Conservation (phyloP, 2,113 vertebrate species). For the Scalopus aquaticus region DNA sequence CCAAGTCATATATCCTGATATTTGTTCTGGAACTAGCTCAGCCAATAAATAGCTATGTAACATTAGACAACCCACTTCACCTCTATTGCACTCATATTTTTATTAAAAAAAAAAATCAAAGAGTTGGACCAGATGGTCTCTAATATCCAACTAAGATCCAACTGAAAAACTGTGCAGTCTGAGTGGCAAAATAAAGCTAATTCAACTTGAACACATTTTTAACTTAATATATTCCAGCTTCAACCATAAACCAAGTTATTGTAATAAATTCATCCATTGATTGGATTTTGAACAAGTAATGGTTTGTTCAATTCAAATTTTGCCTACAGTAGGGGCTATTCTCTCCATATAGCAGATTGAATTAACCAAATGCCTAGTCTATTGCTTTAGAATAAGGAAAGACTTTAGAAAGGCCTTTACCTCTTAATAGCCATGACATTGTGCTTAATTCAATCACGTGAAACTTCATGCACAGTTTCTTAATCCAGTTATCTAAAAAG, state of each 20-base stretch:
- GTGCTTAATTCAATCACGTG: background rate
- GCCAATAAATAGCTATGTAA: background rate
- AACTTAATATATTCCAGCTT: conserved; percentile 35
- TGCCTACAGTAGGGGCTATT: background rate
- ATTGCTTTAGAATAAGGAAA: background rate
- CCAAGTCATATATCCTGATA: background rate
- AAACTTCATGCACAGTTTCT: background rate
- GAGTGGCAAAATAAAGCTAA: conserved; percentile 36
- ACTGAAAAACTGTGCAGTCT: conserved; percentile 14
- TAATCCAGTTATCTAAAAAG: conserved; percentile 5
- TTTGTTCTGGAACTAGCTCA: background rate
- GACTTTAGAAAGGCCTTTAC: background rate
- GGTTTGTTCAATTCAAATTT: conserved; percentile 22
- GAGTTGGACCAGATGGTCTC: background rate
- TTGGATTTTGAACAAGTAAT: conserved; percentile 40
- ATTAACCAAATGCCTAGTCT: conserved; percentile 35
- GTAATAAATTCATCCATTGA: conserved; percentile 16
- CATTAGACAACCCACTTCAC: background rate
- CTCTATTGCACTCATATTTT: background rate
- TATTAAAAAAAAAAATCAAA: background rate
- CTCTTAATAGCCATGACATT: background rate
- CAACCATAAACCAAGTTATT: conserved; percentile 36
- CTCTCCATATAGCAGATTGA: background rate
- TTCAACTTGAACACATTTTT: conserved; percentile 55
- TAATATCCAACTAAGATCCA: conserved; percentile 26